Evolutionary conservation across 2,113 vertebrate species (phyloP), one percentile per base, ranked within the genome.

Genomic region (Phyllostomus hastatus): DNA sequence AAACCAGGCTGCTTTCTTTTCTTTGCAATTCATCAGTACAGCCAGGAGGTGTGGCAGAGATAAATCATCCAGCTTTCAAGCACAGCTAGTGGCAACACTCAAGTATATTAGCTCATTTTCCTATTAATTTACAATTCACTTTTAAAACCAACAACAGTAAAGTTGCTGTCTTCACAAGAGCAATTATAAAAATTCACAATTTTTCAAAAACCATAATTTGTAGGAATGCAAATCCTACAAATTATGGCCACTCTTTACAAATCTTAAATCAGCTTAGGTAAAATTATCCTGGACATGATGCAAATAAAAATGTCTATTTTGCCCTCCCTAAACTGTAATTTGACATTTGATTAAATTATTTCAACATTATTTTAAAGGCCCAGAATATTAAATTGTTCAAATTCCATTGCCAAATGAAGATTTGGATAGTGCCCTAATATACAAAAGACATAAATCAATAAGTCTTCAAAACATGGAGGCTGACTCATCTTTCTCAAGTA

Each of bases 291-390:
- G 48, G 52, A 76, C 0, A 16, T 88, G 38, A 92, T 85, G 52
- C 50, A 95, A 96, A 94, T 94, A 80, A 83, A 85, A 88, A 52
- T 59, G 20, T 84, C 41, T 70, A 31, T 3, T 78, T 73, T 73
- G n/a, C 17, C 54, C 11, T 73, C 19, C 9, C 78, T 73, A 59
- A 76, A 54, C 16, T 96, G 8, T 88, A 54, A 94, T 82, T 95
- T 94, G 84, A 82, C 52, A 92, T 88, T 88, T 85, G 41, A 72
- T 90, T 90, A 59, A 43, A 66, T 97, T 95, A 95, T 88, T 85
- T 86, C 75, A 94, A 88, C 54, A 79, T 79, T 79, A 61, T 94
- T 92, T 95, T 70, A 85, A 92, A 94, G 52, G 43, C 14, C 61
- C 38, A 78, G 70, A 83, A 88, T 52, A 95, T n/a, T 70, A 43